These are phyloP conservation scores for Azemiops feae DNA, from an alignment of 2,113 vertebrate species.

Conservation along the genomic window DNA sequence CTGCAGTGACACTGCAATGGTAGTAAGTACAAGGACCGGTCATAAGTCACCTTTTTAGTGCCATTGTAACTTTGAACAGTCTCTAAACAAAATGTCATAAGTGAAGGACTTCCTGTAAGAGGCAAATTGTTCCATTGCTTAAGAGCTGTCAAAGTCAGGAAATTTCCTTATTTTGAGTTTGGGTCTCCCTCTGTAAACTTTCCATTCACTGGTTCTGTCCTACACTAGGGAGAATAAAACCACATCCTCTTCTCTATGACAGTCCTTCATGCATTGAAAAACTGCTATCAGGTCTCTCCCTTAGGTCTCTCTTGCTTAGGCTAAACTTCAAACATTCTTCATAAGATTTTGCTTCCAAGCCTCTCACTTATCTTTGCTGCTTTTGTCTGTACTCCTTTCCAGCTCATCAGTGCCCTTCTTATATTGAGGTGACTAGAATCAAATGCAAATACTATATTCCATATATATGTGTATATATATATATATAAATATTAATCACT, in stretches of 20 bases:
- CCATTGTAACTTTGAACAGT: no score
- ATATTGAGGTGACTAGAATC: not conserved
- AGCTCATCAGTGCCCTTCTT: not conserved
- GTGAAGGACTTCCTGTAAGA: not conserved
- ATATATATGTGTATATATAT: not conserved
- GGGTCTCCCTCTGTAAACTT: not conserved
- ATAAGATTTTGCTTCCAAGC: not conserved
- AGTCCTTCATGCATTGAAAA: not conserved
- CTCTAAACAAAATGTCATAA: no score
- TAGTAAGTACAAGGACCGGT: not conserved
- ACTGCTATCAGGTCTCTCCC: not conserved
- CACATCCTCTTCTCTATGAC: not conserved
- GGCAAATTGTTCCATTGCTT: not conserved
- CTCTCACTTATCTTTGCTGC: not conserved
- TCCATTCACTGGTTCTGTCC: not conserved
- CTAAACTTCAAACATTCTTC: not conserved
- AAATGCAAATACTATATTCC: not conserved
- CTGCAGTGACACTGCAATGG: not conserved
- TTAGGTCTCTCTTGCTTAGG: not conserved
- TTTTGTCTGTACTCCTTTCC: not conserved
- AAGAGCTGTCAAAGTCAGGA: not conserved
- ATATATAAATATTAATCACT: no score
- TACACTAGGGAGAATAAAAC: not conserved
- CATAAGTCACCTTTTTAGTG: not conserved
- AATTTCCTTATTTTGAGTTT: not conserved